phyloP scores from a whole-genome alignment of 2,113 vertebrate species.

The Hemiscyllium ocellatum region DNA sequence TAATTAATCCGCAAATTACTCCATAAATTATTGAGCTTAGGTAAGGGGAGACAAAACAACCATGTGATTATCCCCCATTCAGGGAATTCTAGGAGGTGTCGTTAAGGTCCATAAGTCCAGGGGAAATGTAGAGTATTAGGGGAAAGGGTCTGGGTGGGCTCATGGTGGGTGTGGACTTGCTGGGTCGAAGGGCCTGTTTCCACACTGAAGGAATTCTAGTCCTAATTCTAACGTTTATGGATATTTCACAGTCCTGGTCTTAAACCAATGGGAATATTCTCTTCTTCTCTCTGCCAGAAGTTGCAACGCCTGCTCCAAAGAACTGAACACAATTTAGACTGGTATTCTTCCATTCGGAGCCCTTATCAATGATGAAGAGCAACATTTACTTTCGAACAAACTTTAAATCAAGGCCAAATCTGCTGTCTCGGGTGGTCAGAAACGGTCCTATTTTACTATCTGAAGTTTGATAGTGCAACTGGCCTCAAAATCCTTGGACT shows the following conservation, averaged over 20 bases:
- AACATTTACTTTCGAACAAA: not conserved
- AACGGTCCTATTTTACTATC: not conserved
- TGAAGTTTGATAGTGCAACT: not conserved
- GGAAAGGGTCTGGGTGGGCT: too few species aligned
- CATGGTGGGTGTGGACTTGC: too few species aligned
- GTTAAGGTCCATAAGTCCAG: too few species aligned
- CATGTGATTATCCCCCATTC: not conserved
- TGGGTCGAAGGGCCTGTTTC: too few species aligned
- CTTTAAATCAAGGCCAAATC: not conserved
- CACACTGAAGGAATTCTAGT: too few species aligned
- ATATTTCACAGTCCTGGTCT: not conserved
- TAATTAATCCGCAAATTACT: too few species aligned
- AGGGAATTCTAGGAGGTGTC: too few species aligned
- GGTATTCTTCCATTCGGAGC: too few species aligned
- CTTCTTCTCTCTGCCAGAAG: not conserved
- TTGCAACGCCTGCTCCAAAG: not conserved
- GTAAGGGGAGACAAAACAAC: not conserved
- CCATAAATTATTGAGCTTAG: too few species aligned
- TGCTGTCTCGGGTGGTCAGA: not conserved
- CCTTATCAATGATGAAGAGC: too few species aligned
- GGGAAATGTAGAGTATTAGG: too few species aligned
- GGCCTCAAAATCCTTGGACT: not conserved
- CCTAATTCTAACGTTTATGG: too few species aligned
- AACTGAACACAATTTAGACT: not conserved
- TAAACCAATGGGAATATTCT: not conserved